These are phyloP conservation scores for Ceyx cyanopectus DNA, from an alignment of 2,113 vertebrate genomes.

Conservation along the genomic window DNA sequence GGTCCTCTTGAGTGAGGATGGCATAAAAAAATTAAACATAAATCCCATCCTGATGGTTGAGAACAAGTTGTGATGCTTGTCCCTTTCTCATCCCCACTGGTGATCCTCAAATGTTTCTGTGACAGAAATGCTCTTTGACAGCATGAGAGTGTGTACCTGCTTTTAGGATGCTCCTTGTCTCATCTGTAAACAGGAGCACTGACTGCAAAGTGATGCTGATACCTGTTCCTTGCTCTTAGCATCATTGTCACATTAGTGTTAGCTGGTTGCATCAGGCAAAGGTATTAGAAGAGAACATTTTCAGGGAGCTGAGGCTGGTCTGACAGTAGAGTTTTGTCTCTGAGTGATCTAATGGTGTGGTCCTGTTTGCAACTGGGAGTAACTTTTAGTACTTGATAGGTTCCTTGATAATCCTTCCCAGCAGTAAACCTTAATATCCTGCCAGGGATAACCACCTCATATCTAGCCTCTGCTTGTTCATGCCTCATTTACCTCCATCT, in stretches of 20 bases:
- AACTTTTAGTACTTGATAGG: neutral
- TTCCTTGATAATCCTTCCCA: neutral
- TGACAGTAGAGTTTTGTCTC: neutral
- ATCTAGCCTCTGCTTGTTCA: neutral
- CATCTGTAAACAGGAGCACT: neutral
- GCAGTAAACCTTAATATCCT: neutral
- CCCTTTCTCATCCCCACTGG: neutral
- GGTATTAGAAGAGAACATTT: neutral
- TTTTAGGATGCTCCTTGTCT: neutral
- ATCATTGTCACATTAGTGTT: neutral
- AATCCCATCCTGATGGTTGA: neutral
- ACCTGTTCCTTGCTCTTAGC: neutral
- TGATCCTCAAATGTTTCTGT: neutral
- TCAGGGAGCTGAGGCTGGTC: neutral
- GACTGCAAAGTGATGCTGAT: neutral
- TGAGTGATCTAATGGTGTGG: neutral
- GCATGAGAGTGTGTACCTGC: neutral
- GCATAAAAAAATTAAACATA: neutral
- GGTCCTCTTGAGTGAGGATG: neutral
- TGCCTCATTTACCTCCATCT: neutral
- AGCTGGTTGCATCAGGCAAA: neutral
- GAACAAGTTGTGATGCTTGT: neutral
- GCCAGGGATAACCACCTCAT: neutral
- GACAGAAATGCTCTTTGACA: neutral
- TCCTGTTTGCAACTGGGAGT: neutral